Evolutionary conservation across 2,797 vertebrate genomes (phyloP).

Genomic region (Neostethus bicornis): DNA sequence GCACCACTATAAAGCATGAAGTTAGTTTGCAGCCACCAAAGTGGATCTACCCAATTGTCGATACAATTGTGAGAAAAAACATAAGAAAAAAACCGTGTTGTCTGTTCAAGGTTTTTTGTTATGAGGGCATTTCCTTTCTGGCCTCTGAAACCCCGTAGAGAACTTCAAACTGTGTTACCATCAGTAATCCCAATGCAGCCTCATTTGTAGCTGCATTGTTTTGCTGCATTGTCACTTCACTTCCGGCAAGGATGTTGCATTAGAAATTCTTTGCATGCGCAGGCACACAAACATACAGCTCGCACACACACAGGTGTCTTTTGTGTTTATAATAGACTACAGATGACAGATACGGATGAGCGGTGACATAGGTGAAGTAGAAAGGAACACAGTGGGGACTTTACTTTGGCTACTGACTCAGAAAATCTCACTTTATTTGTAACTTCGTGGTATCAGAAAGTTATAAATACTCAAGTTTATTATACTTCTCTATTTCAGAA

Average conservation of each 20-base stretch:
- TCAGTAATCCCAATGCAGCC: slow-evolving; percentile 34
- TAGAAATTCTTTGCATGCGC: slow-evolving; percentile 49
- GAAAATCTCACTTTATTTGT: slow-evolving; percentile 54
- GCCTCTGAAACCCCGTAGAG: slow-evolving; percentile 55
- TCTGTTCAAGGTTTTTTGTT: slow-evolving; percentile 65
- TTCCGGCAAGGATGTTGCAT: slow-evolving; percentile 76
- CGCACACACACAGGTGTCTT: slow-evolving; percentile 13
- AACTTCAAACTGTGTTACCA: slow-evolving; percentile 53
- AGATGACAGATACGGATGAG: slow-evolving; percentile 19
- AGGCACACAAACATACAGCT: slow-evolving; percentile 16
- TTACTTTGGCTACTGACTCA: slow-evolving; percentile 33
- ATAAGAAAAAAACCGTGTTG: neutral
- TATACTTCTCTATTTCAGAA: neutral
- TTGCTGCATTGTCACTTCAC: slow-evolving; percentile 59
- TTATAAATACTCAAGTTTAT: neutral
- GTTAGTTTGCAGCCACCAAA: neutral
- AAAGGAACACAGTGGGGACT: slow-evolving; percentile 22
- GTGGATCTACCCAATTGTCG: slow-evolving; percentile 15
- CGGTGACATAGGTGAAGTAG: slow-evolving; percentile 11
- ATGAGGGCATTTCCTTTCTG: slow-evolving; percentile 66
- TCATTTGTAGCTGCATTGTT: slow-evolving; percentile 41
- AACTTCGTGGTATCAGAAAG: slow-evolving; percentile 25
- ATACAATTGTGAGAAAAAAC: slow-evolving; percentile 15
- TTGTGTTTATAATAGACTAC: slow-evolving; percentile 7
- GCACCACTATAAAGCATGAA: neutral